phyloP scores from a whole-genome alignment of 2,888 invertebrate species.

The Caenorhabditis auriculariae region DNA sequence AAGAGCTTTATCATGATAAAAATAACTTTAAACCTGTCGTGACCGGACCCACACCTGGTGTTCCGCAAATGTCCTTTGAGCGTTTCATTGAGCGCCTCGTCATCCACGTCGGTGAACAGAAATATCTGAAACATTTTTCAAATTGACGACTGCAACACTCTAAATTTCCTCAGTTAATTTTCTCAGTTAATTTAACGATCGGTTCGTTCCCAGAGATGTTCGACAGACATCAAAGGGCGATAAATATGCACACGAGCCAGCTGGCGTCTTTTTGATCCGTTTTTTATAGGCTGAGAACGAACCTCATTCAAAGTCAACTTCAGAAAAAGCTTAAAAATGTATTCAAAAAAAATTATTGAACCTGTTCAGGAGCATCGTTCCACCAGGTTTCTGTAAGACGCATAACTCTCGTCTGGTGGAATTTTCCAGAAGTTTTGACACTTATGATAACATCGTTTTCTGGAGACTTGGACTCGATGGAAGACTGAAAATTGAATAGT shows the following conservation, averaged over 20 bases:
- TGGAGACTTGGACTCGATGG: background rate
- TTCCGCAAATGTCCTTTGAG: background rate
- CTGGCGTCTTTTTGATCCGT: too few relatives aligned
- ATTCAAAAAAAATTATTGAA: constrained; percentile 68
- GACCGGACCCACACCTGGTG: background rate
- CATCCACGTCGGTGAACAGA: background rate
- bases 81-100: background rate
- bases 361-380: constrained; percentile 85
- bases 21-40: too few relatives aligned
- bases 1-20: too few relatives aligned
- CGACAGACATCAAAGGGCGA: too few relatives aligned
- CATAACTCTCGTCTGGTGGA: constrained; percentile 81
- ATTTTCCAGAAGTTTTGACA: constrained; percentile 88
- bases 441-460: constrained; percentile 61
- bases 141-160: too few relatives aligned
- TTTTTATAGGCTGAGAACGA: constrained; percentile 1
- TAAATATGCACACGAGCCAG: too few relatives aligned
- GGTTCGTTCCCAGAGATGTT: too few relatives aligned
- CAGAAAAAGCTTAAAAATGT: too few relatives aligned
- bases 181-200: too few relatives aligned
- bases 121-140: background rate
- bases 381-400: constrained; percentile 93
- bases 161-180: too few relatives aligned
- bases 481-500: too few relatives aligned
- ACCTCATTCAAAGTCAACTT: too few relatives aligned